A percentile compares a stretch with the other conserved stretches of the same genome.
These are phyloP conservation scores for Epistrophe eligans DNA, from an alignment of 2,888 invertebrate species.

Conservation along the genomic window DNA sequence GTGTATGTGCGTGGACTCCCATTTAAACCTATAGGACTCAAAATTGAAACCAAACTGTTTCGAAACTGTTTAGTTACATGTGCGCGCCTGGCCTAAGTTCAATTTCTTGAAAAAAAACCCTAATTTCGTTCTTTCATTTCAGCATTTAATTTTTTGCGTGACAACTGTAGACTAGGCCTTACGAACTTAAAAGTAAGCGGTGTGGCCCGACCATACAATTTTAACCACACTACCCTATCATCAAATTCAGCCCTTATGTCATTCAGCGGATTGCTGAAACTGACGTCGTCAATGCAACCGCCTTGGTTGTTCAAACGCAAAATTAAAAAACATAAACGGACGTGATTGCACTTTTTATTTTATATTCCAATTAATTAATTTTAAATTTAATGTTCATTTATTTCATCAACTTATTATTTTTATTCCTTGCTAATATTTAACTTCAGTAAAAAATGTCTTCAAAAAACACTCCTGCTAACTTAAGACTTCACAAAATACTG, in stretches of 20 bases:
- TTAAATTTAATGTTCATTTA: conserved; percentile 16
- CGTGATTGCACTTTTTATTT: conserved; percentile 14
- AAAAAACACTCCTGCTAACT: conserved; percentile 66
- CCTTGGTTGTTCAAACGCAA: conserved; percentile 38
- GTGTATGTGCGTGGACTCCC: too few species aligned
- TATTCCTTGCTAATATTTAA: neutral
- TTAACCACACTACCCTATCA: conserved; percentile 12
- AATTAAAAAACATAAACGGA: conserved; percentile 58
- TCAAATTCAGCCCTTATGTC: conserved; percentile 45
- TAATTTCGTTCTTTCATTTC: too few species aligned
- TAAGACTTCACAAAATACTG: conserved; percentile 44
- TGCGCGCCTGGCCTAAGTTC: too few species aligned
- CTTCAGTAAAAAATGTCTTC: conserved; percentile 51
- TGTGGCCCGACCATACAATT: neutral
- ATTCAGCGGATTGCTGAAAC: conserved; percentile 33
- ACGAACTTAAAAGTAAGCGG: too few species aligned
- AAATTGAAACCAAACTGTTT: too few species aligned
- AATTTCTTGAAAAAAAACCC: too few species aligned
- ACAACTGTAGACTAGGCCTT: too few species aligned
- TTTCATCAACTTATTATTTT: neutral
- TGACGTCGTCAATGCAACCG: conserved; percentile 56
- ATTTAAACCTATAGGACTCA: too few species aligned
- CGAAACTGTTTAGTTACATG: too few species aligned
- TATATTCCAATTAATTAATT: conserved; percentile 22
- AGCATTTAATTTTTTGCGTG: too few species aligned